Evolutionary conservation across 2,113 vertebrate species (phyloP).

Genomic region (Gobius niger): DNA sequence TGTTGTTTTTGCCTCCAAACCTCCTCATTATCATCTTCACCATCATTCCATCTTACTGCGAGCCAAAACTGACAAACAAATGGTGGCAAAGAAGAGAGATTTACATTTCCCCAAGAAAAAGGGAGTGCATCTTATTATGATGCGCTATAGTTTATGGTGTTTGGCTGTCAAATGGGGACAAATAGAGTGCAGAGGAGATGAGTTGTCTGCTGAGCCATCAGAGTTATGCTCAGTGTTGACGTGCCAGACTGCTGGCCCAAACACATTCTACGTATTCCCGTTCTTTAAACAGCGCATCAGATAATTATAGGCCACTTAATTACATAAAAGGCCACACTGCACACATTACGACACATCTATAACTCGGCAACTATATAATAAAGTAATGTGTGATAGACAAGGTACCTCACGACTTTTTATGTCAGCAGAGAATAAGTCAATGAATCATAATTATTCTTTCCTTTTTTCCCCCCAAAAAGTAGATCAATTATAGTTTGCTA

Average conservation of each 20-base stretch:
- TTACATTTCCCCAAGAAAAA: conserved; percentile 57
- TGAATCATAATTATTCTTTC: too few species aligned
- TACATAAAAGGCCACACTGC: conserved; percentile 12
- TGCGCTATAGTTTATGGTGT: conserved; percentile 59
- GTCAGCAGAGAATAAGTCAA: too few species aligned
- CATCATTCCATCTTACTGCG: conserved; percentile 39
- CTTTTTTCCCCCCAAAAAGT: too few species aligned
- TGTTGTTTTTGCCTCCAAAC: conserved; percentile 27
- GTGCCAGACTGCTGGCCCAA: conserved; percentile 47
- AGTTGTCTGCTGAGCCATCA: conserved; percentile 57
- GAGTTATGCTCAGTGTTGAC: conserved; percentile 41
- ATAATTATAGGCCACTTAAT: not conserved
- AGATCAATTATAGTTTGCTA: too few species aligned
- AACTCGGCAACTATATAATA: too few species aligned
- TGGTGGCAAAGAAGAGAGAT: conserved; percentile 40
- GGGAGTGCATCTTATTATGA: conserved; percentile 62
- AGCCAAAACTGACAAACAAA: conserved; percentile 26
- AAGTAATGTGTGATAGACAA: too few species aligned
- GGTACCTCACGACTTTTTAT: too few species aligned
- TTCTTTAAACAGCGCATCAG: not conserved
- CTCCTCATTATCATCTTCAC: conserved; percentile 59
- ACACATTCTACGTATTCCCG: conserved; percentile 34
- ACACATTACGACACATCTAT: not conserved
- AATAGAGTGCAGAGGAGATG: conserved; percentile 35
- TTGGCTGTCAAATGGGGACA: conserved; percentile 50